Evolutionary conservation across 1,140 invertebrate species (phyloP).

Genomic region (Archivesica marissinica): DNA sequence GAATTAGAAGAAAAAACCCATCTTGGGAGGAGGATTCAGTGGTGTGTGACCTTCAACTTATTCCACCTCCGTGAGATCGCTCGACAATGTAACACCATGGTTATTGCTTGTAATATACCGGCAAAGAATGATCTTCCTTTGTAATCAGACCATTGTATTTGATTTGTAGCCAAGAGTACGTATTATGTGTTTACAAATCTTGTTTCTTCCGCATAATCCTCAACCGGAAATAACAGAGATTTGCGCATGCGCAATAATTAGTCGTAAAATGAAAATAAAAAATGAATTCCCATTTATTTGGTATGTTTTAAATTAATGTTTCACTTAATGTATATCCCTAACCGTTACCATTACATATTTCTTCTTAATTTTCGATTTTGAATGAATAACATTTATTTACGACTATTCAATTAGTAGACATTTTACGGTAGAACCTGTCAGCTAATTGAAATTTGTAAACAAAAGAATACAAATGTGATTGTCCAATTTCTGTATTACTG

Average conservation of each 20-base stretch:
- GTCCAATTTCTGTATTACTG: not conserved
- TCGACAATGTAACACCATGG: not conserved
- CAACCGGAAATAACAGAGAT: conserved; percentile 69
- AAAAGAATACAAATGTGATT: conserved; percentile 18
- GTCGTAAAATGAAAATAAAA: conserved; percentile 23
- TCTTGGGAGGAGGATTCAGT: conserved; percentile 58
- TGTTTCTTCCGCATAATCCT: conserved; percentile 73
- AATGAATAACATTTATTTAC: conserved; percentile 9
- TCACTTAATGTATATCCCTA: too few relatives aligned
- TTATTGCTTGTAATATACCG: not conserved
- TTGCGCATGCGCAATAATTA: conserved; percentile 62
- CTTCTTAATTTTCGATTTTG: too few relatives aligned
- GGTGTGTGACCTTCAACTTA: conserved; percentile 62
- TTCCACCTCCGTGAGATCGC: conserved; percentile 12
- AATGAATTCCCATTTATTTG: too few relatives aligned
- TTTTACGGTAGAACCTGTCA: conserved; percentile 52
- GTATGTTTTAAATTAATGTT: too few relatives aligned
- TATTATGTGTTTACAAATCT: conserved; percentile 59
- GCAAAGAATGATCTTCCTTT: not conserved
- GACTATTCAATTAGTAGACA: conserved; percentile 5
- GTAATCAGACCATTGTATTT: conserved; percentile 22
- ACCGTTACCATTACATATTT: too few relatives aligned
- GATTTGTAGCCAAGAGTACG: not conserved
- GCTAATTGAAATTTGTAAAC: conserved; percentile 46
- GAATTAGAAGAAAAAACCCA: conserved; percentile 49